These are phyloP conservation scores for Labeo rohita DNA, from an alignment of 2,113 vertebrate genomes.

Conservation along the genomic window DNA sequence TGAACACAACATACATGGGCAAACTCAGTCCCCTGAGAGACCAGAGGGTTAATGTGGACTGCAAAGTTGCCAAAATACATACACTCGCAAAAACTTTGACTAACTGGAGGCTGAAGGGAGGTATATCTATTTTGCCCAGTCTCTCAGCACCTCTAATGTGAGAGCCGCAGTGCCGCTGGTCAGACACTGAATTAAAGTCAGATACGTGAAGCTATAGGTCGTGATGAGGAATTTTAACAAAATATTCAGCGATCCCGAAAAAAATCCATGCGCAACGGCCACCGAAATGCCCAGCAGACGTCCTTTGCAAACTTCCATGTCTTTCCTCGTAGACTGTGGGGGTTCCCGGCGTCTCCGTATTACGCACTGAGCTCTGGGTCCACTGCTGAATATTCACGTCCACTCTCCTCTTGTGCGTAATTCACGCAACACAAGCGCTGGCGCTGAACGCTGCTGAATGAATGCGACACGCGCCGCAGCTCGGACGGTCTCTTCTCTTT, in stretches of 20 bases:
- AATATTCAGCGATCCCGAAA: slow-evolving; percentile 94
- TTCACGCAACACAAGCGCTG: neutral
- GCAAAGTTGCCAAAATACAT: slow-evolving; percentile 88
- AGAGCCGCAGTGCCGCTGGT: slow-evolving; percentile 88
- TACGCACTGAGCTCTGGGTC: slow-evolving; percentile 14
- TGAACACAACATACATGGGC: slow-evolving; percentile 98
- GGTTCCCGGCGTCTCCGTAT: slow-evolving; percentile 39
- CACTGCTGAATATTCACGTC: slow-evolving; percentile 28
- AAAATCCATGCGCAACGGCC: slow-evolving; percentile 92
- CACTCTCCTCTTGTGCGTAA: slow-evolving; percentile 1
- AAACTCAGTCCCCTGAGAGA: slow-evolving; percentile 93
- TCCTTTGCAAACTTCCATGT: slow-evolving; percentile 76
- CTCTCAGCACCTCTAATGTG: slow-evolving; percentile 86
- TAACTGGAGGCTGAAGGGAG: slow-evolving; percentile 84
- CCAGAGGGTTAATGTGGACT: slow-evolving; percentile 94
- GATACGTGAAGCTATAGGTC: slow-evolving; percentile 86
- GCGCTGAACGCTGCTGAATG: slow-evolving; percentile 34
- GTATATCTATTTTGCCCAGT: slow-evolving; percentile 82
- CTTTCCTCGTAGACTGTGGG: neutral
- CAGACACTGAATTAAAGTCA: slow-evolving; percentile 92
- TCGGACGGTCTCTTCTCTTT: slow-evolving; percentile 24
- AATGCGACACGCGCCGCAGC: slow-evolving; percentile 49
- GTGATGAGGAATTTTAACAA: slow-evolving; percentile 93
- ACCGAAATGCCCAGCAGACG: slow-evolving; percentile 87
- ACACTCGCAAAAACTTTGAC: slow-evolving; percentile 88